Evolutionary conservation across 2,113 vertebrate genomes (phyloP).

Genomic region (Coregonus clupeaformis): DNA sequence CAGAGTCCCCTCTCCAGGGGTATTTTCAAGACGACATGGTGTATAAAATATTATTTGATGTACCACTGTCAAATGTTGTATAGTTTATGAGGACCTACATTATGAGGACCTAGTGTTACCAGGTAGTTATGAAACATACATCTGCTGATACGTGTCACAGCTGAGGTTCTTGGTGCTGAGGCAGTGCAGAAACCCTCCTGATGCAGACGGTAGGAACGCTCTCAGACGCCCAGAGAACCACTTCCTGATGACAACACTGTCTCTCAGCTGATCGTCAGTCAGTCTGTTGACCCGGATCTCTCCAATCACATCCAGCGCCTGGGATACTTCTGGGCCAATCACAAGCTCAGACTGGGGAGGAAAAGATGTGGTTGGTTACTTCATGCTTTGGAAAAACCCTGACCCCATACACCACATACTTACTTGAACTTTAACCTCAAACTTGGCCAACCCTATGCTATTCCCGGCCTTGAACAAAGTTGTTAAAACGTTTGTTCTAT

Average conservation of each 20-base stretch:
- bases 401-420: not conserved
- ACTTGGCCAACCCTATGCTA: not conserved
- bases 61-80: too few relatives aligned
- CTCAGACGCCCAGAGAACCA: conserved; percentile 58
- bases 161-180: conserved; percentile 62
- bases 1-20: too few relatives aligned
- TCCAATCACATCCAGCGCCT: conserved; percentile 60
- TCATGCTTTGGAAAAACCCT: too few relatives aligned
- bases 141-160: conserved; percentile 5
- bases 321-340: conserved; percentile 27
- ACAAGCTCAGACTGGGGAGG: conserved; percentile 29
- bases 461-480: not conserved
- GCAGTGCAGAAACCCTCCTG: conserved; percentile 59
- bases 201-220: conserved; percentile 51
- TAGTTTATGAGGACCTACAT: too few relatives aligned
- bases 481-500: not conserved
- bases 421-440: not conserved
- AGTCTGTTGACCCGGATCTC: conserved; percentile 54
- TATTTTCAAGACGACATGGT: too few relatives aligned
- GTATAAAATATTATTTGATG: too few relatives aligned
- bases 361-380: not conserved
- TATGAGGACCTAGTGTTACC: too few relatives aligned
- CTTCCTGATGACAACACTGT: conserved; percentile 35
- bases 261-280: conserved; percentile 51
- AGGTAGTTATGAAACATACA: too few relatives aligned